These are phyloP conservation scores for Musca vetustissima DNA, from an alignment of 1,140 invertebrate genomes.

Conservation along the genomic window DNA sequence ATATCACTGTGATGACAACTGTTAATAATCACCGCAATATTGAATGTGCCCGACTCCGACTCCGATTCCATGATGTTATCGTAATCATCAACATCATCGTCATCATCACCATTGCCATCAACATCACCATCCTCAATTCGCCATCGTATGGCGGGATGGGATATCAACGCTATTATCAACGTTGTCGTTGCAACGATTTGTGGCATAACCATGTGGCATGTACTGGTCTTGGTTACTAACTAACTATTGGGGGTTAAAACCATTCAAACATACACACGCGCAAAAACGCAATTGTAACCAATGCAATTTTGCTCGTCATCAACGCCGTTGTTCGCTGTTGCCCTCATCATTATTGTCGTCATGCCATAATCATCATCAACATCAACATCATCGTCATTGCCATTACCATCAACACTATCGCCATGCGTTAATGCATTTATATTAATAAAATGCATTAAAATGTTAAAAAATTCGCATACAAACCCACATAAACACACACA, in stretches of 20 bases:
- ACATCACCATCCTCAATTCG: neutral
- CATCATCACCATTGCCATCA: neutral
- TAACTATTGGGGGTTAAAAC: too few species aligned
- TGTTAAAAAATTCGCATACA: neutral
- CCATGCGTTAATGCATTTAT: constrained; percentile 16
- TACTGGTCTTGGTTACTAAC: constrained; percentile 2
- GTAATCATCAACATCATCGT: neutral
- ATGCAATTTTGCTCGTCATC: too few species aligned
- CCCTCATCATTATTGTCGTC: neutral
- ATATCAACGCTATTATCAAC: neutral
- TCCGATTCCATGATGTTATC: too few species aligned
- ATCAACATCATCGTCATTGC: neutral
- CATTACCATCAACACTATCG: constrained; percentile 16
- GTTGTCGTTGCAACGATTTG: constrained; percentile 17
- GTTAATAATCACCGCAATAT: constrained; percentile 15
- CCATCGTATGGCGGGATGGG: neutral
- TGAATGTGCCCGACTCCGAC: constrained; percentile 1
- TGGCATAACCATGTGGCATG: constrained; percentile 13
- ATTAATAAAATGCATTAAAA: constrained; percentile 14
- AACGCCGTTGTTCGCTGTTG: too few species aligned
- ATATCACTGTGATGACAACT: constrained; percentile 16
- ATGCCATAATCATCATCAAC: neutral
- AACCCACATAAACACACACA: neutral
- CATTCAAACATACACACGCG: too few species aligned
- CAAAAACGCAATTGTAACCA: too few species aligned